These are phyloP conservation scores for Aphidius colemani DNA, from an alignment of 2,888 invertebrate genomes.

Conservation along the genomic window DNA sequence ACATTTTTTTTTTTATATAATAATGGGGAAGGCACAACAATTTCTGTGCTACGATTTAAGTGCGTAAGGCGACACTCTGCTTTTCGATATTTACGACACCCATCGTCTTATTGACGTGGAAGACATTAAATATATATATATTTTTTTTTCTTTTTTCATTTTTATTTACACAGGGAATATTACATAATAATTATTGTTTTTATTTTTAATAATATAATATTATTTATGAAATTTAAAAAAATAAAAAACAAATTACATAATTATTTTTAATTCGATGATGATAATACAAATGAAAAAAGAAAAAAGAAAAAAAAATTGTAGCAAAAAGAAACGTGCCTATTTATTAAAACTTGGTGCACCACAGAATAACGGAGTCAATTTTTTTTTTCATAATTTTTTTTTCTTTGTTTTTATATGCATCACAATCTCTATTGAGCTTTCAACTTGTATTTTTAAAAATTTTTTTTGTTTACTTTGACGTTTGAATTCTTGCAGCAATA, in stretches of 20 bases:
- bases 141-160: conserved; percentile 22
- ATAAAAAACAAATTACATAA: not conserved
- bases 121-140: conserved; percentile 41
- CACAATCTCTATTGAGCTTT: conserved; percentile 11
- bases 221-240: not conserved
- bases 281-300: conserved; percentile 31
- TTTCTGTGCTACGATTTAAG: conserved; percentile 41
- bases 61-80: conserved; percentile 45
- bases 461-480: conserved; percentile 34
- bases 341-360: conserved; percentile 41
- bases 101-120: conserved; percentile 34
- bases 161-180: conserved; percentile 8
- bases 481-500: conserved; percentile 32
- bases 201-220: not conserved
- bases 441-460: conserved; percentile 30
- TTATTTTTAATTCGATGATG: not conserved
- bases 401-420: conserved; percentile 2
- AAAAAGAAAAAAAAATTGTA: conserved; percentile 30
- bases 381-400: conserved; percentile 26
- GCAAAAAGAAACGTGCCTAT: conserved; percentile 30
- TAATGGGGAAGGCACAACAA: conserved; percentile 51
- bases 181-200: too few relatives aligned
- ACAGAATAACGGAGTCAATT: conserved; percentile 57
- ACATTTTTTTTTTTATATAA: conserved; percentile 7
- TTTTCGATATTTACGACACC: conserved; percentile 33